These are phyloP conservation scores for Sylvia atricapilla DNA, from an alignment of 2,113 vertebrate species.

Conservation along the genomic window DNA sequence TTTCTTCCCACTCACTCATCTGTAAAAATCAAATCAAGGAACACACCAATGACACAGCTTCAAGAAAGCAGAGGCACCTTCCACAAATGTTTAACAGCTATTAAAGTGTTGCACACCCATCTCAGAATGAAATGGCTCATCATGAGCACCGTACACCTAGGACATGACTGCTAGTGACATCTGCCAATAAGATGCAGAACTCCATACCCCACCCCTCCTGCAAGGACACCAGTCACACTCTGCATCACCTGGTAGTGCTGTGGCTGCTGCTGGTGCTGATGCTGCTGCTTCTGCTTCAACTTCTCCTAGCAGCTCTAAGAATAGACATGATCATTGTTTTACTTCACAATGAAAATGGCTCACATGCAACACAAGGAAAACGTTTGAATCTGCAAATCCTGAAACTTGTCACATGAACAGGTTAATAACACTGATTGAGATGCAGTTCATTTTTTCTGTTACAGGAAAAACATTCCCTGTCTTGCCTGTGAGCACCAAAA, in stretches of 20 bases:
- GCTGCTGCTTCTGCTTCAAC: slow-evolving; percentile 29
- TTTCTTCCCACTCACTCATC: not conserved
- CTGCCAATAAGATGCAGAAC: not conserved
- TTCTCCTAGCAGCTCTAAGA: slow-evolving; percentile 71
- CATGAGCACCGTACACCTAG: not conserved
- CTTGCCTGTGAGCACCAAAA: not conserved
- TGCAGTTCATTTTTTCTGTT: not conserved
- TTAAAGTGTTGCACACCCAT: not conserved
- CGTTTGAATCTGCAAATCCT: not conserved
- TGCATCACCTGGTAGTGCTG: slow-evolving; percentile 65
- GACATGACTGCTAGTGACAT: not conserved
- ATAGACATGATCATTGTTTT: not conserved
- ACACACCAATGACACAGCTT: not conserved
- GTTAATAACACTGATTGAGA: not conserved
- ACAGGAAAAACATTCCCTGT: not conserved
- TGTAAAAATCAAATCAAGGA: not conserved
- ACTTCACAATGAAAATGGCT: not conserved
- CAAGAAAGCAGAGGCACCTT: not conserved
- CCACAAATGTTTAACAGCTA: not conserved
- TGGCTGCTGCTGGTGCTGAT: not conserved
- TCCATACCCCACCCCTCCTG: not conserved
- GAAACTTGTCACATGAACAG: not conserved
- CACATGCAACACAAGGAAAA: not conserved
- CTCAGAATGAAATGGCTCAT: not conserved
- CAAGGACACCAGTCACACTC: not conserved